Evolutionary conservation across 2,113 vertebrate genomes (phyloP).

Genomic region (Cranoglanis bouderius): DNA sequence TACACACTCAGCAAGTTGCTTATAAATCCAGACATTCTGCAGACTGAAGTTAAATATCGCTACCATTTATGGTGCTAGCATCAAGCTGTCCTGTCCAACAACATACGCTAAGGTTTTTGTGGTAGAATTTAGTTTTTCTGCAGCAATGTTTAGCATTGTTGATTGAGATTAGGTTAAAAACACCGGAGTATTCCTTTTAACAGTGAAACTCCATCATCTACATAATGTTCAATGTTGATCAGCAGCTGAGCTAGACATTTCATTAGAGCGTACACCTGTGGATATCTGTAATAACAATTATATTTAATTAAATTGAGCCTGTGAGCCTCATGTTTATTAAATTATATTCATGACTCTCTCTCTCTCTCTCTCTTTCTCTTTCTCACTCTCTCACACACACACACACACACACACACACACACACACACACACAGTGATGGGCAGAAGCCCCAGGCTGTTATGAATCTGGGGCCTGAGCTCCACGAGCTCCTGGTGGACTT

Average conservation of each 20-base stretch:
- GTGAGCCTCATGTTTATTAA: conserved; percentile 1
- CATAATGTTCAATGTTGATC: background rate
- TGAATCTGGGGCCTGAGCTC: conserved; percentile 74
- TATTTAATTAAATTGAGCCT: background rate
- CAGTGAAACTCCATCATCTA: background rate
- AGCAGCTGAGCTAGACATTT: background rate
- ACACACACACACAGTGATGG: conserved; percentile 78
- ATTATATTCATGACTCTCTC: background rate
- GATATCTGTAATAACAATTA: background rate
- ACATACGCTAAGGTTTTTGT: background rate
- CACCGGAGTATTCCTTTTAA: background rate
- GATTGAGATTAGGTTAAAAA: background rate
- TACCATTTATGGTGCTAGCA: too few species aligned
- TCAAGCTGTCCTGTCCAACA: too few species aligned
- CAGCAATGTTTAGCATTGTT: background rate
- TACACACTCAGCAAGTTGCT: too few species aligned
- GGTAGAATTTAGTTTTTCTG: background rate
- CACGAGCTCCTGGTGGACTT: conserved; percentile 85
- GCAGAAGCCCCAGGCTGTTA: conserved; percentile 65
- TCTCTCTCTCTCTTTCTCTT: background rate
- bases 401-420: background rate
- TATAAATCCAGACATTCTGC: too few species aligned
- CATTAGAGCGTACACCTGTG: background rate
- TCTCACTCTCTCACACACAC: conserved; percentile 61
- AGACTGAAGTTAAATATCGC: too few species aligned